phyloP scores from a whole-genome alignment of 1,140 invertebrate genomes.

The Philopotamus ludificatus region DNA sequence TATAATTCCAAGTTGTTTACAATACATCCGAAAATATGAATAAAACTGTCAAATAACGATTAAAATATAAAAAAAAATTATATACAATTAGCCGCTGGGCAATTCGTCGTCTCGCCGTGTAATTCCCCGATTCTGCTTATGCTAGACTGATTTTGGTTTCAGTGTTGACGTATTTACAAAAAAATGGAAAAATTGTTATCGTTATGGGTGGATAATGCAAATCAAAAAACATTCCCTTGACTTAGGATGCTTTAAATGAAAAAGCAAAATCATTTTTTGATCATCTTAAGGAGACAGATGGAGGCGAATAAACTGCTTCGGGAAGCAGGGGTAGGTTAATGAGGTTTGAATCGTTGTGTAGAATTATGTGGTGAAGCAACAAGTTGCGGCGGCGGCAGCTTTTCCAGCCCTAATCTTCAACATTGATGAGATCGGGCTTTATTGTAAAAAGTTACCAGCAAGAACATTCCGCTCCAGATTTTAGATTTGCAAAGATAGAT shows the following conservation, averaged over 20 bases:
- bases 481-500: conserved; percentile 43
- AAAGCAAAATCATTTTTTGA: conserved; percentile 30
- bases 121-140: too few species aligned
- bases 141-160: too few species aligned
- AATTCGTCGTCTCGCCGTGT: too few species aligned
- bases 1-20: too few species aligned
- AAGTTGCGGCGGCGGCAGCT: not conserved
- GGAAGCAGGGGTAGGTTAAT: conserved; percentile 29
- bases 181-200: too few species aligned
- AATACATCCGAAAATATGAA: too few species aligned
- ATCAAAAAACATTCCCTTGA: conserved; percentile 22
- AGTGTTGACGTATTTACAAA: too few species aligned
- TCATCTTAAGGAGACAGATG: conserved; percentile 5
- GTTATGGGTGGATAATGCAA: conserved; percentile 28
- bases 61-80: too few species aligned
- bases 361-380: not conserved
- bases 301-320: conserved; percentile 16
- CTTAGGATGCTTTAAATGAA: conserved; percentile 5
- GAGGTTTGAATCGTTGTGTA: conserved; percentile 28
- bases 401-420: conserved; percentile 44
- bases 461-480: conserved; percentile 46
- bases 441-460: conserved; percentile 47
- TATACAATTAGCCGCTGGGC: too few species aligned
- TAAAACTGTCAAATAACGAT: too few species aligned
- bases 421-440: conserved; percentile 48